phyloP scores from a whole-genome alignment of 2,888 invertebrate species.

The Agrochola macilenta region DNA sequence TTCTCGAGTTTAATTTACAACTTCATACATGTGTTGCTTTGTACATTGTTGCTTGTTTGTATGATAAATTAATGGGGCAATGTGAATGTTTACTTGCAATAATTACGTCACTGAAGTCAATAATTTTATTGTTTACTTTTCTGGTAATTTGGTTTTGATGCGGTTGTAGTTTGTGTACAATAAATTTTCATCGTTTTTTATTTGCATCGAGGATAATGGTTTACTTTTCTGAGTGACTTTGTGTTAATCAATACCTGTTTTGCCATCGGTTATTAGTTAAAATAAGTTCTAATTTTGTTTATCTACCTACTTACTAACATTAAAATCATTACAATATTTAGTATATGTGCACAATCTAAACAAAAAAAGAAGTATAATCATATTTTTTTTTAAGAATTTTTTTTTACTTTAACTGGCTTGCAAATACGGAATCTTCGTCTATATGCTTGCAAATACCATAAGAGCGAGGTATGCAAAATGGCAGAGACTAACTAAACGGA shows the following conservation, averaged over 20 bases:
- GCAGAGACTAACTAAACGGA: neutral
- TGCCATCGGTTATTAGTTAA: neutral
- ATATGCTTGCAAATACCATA: neutral
- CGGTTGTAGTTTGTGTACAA: neutral
- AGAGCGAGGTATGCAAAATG: neutral
- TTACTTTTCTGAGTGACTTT: neutral
- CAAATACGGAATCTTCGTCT: neutral
- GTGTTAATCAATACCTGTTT: neutral
- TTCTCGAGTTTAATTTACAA: constrained; percentile 70
- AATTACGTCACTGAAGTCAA: constrained; percentile 20
- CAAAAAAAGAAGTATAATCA: neutral
- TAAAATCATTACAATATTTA: neutral
- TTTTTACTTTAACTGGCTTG: too few relatives aligned
- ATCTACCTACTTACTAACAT: neutral
- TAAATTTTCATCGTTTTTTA: neutral
- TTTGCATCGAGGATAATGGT: neutral
- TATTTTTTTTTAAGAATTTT: neutral
- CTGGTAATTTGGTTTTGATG: constrained; percentile 22
- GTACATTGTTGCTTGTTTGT: constrained; percentile 43
- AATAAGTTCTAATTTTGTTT: neutral
- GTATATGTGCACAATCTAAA: neutral
- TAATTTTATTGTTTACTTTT: constrained; percentile 38
- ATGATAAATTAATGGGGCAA: constrained; percentile 37
- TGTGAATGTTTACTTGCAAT: constrained; percentile 43
- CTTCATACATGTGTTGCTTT: constrained; percentile 61